Conservation (phyloP, 2,888 invertebrate genomes). For the Clitarchus hookeri region DNA sequence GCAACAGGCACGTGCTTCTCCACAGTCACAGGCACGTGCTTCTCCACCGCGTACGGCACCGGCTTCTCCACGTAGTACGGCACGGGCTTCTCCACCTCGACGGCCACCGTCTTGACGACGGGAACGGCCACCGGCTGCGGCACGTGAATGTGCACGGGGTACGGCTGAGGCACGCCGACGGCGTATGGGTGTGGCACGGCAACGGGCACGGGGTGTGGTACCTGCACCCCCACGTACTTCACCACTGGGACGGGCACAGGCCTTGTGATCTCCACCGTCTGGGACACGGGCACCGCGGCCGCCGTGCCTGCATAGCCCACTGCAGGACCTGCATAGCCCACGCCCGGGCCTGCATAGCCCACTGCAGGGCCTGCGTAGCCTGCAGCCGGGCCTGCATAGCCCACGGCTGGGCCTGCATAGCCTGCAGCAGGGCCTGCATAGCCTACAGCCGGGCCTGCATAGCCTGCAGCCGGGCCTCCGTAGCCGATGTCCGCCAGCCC, state of each 20-base stretch:
- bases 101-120: conserved; percentile 42
- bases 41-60: conserved; percentile 40
- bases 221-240: conserved; percentile 44
- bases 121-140: conserved; percentile 41
- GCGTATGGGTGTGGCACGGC: conserved; percentile 38
- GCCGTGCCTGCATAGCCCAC: not conserved
- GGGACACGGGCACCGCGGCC: conserved; percentile 28
- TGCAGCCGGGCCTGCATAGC: not conserved
- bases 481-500: conserved; percentile 26
- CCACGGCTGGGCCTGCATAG: not conserved
- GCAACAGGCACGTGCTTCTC: conserved; percentile 39
- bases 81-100: conserved; percentile 43
- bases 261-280: conserved; percentile 35
- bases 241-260: conserved; percentile 37
- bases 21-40: conserved; percentile 41
- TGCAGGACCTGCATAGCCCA: conserved; percentile 27
- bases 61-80: conserved; percentile 40
- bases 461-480: conserved; percentile 25
- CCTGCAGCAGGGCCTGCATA: not conserved
- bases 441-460: not conserved
- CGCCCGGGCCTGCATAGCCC: not conserved
- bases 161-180: conserved; percentile 39
- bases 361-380: not conserved
- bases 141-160: conserved; percentile 37
- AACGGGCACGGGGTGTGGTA: conserved; percentile 34